Evolutionary conservation across 2,888 invertebrate genomes (phyloP).

Genomic region (Gastrophysa polygoni): DNA sequence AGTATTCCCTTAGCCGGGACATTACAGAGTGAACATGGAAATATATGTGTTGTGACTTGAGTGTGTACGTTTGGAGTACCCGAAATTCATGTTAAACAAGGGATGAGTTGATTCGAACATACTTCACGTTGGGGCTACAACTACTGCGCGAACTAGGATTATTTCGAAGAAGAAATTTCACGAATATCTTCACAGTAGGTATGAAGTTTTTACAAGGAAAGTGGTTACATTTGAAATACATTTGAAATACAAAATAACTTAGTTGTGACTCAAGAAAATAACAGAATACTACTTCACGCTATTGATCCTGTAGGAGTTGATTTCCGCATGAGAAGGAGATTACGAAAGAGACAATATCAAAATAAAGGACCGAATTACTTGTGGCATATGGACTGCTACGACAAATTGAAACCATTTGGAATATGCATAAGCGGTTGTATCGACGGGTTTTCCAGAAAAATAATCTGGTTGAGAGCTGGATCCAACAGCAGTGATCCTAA

Average conservation of each 20-base stretch:
- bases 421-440: constrained; percentile 26
- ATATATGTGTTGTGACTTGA: too few species aligned
- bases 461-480: constrained; percentile 2
- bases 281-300: not conserved
- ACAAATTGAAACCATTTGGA: constrained; percentile 22
- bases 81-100: too few species aligned
- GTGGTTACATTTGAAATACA: constrained; percentile 9
- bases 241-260: not conserved
- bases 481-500: not conserved
- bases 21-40: too few species aligned
- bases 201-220: not conserved
- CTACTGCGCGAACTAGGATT: not conserved
- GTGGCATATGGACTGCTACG: constrained; percentile 6
- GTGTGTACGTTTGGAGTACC: too few species aligned
- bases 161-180: not conserved
- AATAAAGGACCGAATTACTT: constrained; percentile 12
- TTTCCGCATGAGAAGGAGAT: not conserved
- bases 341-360: not conserved
- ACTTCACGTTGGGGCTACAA: not conserved
- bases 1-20: too few species aligned
- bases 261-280: not conserved
- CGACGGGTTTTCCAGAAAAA: not conserved
- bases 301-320: not conserved
- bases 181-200: not conserved
- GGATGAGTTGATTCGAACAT: not conserved